A percentile compares a stretch with the other conserved stretches of the same genome.
Conservation (phyloP, 2,113 vertebrate species). For the Paramormyrops kingsleyae region DNA sequence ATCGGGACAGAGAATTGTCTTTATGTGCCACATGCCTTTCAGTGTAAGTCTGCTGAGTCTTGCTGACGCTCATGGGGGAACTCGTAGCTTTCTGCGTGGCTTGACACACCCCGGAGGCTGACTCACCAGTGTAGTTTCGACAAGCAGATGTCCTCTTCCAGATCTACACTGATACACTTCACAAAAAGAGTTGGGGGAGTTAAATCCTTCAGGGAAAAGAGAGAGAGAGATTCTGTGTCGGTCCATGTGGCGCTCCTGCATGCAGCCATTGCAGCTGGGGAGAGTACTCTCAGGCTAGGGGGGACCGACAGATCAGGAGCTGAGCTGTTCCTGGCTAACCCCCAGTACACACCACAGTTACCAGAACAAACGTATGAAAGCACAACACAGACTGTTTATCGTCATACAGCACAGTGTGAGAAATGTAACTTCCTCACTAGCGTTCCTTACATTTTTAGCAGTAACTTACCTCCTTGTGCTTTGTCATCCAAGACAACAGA, state of each 20-base stretch:
- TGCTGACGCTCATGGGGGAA: not conserved
- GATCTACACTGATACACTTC: not conserved
- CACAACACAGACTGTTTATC: not conserved
- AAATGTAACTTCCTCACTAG: not conserved
- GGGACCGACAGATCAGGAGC: not conserved
- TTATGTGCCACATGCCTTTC: not conserved
- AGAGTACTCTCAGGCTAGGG: not conserved
- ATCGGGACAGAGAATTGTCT: constrained; percentile 4
- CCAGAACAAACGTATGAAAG: not conserved
- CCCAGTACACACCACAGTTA: not conserved
- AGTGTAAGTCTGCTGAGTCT: not conserved
- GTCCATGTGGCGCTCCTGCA: not conserved
- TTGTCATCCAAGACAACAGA: not conserved
- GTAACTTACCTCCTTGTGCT: not conserved
- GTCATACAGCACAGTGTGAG: not conserved
- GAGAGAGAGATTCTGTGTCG: not conserved
- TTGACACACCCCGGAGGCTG: not conserved
- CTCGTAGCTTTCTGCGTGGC: not conserved
- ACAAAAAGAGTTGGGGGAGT: not conserved
- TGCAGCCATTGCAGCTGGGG: not conserved
- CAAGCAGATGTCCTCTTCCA: not conserved
- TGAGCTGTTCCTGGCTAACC: not conserved
- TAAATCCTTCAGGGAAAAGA: not conserved
- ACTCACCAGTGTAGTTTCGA: not conserved
- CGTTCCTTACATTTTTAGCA: not conserved